These are phyloP conservation scores for Rhinoraja longicauda DNA, from an alignment of 2,797 vertebrate species.

Conservation along the genomic window DNA sequence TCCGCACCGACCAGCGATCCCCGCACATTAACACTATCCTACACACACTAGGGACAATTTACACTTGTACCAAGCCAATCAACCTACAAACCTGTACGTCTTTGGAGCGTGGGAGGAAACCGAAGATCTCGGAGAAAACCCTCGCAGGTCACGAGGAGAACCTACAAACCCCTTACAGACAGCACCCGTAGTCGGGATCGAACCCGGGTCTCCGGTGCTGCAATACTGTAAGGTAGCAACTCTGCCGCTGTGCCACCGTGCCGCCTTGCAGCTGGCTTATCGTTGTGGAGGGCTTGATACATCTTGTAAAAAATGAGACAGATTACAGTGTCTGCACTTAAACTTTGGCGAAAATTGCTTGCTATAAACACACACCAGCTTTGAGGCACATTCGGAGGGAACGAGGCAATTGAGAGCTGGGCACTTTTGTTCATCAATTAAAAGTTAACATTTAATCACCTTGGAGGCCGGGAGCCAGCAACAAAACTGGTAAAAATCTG, in stretches of 20 bases:
- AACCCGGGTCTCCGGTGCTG: too few species aligned
- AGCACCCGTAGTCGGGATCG: too few species aligned
- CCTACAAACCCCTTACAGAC: too few species aligned
- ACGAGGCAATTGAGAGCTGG: background rate
- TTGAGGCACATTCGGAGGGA: constrained; percentile 22
- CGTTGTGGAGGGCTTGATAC: background rate
- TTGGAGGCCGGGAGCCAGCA: constrained; percentile 7
- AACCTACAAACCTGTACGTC: too few species aligned
- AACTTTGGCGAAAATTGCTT: constrained; percentile 24
- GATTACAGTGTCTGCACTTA: background rate
- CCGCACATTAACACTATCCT: too few species aligned
- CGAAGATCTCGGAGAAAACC: too few species aligned
- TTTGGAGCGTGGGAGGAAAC: too few species aligned
- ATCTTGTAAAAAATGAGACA: constrained; percentile 23
- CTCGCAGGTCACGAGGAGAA: too few species aligned
- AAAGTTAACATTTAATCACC: constrained; percentile 27
- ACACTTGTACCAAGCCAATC: too few species aligned
- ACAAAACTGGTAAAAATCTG: constrained; percentile 32
- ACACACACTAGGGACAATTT: too few species aligned
- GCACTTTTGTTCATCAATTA: constrained; percentile 36
- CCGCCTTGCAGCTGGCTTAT: background rate
- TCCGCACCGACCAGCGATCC: too few species aligned
- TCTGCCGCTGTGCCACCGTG: too few species aligned
- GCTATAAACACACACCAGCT: background rate
- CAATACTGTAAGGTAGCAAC: background rate